Base-by-base conservation (phyloP, 1,140 invertebrate species). In the Lasioglossum baleicum region DNA sequence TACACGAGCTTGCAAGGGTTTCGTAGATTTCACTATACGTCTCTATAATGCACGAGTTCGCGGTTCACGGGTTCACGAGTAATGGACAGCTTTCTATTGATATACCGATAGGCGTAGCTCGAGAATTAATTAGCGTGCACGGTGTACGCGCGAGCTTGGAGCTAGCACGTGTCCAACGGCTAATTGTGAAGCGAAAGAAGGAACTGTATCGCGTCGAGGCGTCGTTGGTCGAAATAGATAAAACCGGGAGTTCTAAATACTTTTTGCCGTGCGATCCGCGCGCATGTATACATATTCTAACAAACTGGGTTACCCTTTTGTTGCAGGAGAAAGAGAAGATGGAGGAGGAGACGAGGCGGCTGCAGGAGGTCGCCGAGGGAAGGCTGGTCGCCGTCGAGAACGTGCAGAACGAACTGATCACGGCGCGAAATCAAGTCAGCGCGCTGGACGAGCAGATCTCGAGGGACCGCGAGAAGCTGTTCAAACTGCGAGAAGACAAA, bases 271-370 rank as follows among this genome's bases (percentile, higher is more conserved):
- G 44, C 5, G 60, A 58, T 73, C n/a, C 71, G 61, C 69, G 48
- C 35, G n/a, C 70, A n/a, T 51, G 76, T 11, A n/a, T 26, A 10
- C 22, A 1, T 26, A 22, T 26, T 42, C 60, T 75, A 13, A 53
- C n/a, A 3, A 75, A 68, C 13, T 51, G n/a, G 64, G 42, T 63
- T 80, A 63, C 58, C 35, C 3, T 67, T 76, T 5, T 3, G 53
- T 88, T 88, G 4, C 80, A 95, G 94, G 94, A 94, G 82, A 94
- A 94, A 80, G 83, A 88, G 56, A 90, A 91, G 13, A 58, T 94
- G 2, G 90, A 94, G 74, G 87, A 88, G 10, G 92, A 94, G 63
- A 73, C 93, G 0, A 89, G 90, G 67, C 88, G 88, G 0, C 84
- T 90, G 17, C 90, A 91, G 48, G 90, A 92, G 11, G 79, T 90